A percentile compares a stretch with the other conserved stretches of the same genome.
These are phyloP conservation scores for Caenorhabditis sp. DNA, from an alignment of 2,888 invertebrate species.

Conservation along the genomic window DNA sequence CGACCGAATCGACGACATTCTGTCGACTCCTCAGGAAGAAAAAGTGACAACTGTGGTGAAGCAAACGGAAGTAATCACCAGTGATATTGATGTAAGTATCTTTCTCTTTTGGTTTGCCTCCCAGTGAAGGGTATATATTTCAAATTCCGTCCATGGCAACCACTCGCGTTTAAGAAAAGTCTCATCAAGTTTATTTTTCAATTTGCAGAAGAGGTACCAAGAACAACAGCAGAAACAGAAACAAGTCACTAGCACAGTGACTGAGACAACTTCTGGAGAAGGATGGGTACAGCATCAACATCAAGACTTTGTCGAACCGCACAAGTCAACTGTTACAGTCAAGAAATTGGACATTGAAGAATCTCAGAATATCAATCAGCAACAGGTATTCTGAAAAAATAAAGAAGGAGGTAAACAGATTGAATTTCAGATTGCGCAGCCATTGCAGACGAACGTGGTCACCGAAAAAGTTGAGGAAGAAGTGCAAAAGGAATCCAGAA, in stretches of 20 bases:
- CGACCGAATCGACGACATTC: slow-evolving; percentile 65
- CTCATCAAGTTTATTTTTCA: not conserved
- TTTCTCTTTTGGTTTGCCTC: too few species aligned
- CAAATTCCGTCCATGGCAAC: too few species aligned
- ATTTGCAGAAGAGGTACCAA: slow-evolving; percentile 55
- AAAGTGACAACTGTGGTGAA: slow-evolving; percentile 45
- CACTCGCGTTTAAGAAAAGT: too few species aligned
- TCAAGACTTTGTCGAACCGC: slow-evolving; percentile 58
- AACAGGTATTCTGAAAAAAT: not conserved
- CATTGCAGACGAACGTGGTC: slow-evolving; percentile 32
- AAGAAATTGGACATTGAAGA: slow-evolving; percentile 62
- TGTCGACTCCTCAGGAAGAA: slow-evolving; percentile 39
- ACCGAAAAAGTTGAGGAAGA: slow-evolving; percentile 51
- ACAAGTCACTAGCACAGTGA: slow-evolving; percentile 61
- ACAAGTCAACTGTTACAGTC: slow-evolving; percentile 56
- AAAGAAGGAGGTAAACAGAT: too few species aligned
- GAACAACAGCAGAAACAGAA: slow-evolving; percentile 57
- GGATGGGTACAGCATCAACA: slow-evolving; percentile 66
- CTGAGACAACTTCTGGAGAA: slow-evolving; percentile 64
- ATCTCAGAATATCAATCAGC: slow-evolving; percentile 42
- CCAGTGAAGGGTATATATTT: too few species aligned
- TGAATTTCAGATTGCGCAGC: slow-evolving; percentile 34
- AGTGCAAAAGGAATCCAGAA: slow-evolving; percentile 42
- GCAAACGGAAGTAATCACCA: slow-evolving; percentile 43
- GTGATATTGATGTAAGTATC: slow-evolving; percentile 60